Percentiles rank a stretch among this genome's conserved stretches.
These are phyloP conservation scores for Turdus rufiventris DNA, from an alignment of 2,113 vertebrate genomes.

Conservation along the genomic window DNA sequence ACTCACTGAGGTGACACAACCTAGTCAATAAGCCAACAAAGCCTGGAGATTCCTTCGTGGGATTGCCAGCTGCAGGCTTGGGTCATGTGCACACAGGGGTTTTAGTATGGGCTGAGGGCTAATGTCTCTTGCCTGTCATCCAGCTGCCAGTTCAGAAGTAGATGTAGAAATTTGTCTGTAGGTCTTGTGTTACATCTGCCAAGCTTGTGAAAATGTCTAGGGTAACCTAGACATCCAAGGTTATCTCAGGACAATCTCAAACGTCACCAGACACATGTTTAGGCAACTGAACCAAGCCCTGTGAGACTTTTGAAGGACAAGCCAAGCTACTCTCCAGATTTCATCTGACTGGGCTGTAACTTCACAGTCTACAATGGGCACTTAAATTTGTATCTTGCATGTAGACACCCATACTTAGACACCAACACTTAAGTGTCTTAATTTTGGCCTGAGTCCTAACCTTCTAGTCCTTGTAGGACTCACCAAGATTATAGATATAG, in stretches of 20 bases:
- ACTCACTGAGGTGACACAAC: not conserved
- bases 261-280: not conserved
- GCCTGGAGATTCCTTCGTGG: not conserved
- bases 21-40: not conserved
- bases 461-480: not conserved
- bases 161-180: not conserved
- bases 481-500: not conserved
- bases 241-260: not conserved
- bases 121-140: not conserved
- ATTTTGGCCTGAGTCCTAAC: not conserved
- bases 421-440: not conserved
- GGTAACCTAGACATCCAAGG: not conserved
- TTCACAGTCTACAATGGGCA: not conserved
- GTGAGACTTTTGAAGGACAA: not conserved
- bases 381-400: not conserved
- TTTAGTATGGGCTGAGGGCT: not conserved
- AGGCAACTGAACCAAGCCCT: not conserved
- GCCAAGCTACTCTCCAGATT: not conserved
- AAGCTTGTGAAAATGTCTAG: not conserved
- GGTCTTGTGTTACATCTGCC: not conserved
- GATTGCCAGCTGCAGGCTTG: not conserved
- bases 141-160: not conserved
- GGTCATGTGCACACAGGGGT: not conserved
- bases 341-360: not conserved
- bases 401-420: not conserved